Evolutionary conservation across 2,797 vertebrate species (phyloP).

Genomic region (Ptychobarbus kaznakovi): DNA sequence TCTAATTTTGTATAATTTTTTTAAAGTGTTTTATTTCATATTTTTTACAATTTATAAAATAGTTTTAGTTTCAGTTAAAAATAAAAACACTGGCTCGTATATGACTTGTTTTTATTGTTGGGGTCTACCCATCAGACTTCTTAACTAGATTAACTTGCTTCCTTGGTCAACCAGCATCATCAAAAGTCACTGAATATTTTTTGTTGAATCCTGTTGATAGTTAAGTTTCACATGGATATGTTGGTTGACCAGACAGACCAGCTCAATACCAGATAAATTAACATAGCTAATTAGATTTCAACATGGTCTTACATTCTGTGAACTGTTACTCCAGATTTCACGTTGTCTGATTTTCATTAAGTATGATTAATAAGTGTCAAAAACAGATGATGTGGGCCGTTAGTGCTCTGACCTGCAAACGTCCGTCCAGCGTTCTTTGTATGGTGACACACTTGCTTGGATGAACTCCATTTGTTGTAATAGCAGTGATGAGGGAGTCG

Average conservation of each 20-base stretch:
- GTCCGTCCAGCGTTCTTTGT: constrained; percentile 85
- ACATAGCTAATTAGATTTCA: background rate
- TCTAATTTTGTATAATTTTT: background rate
- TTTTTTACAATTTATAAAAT: background rate
- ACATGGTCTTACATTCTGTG: background rate
- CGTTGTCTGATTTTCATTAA: background rate
- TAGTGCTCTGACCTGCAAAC: constrained; percentile 79
- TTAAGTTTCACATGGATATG: background rate
- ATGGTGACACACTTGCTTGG: constrained; percentile 88
- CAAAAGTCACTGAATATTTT: background rate
- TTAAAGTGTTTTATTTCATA: background rate
- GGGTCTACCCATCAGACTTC: background rate
- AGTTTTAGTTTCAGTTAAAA: background rate
- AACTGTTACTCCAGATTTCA: background rate
- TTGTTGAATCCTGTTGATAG: background rate
- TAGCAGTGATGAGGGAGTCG: constrained; percentile 83
- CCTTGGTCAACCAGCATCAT: background rate
- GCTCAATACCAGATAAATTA: background rate
- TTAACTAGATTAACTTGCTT: constrained; percentile 9
- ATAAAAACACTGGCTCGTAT: background rate
- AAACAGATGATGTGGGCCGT: background rate
- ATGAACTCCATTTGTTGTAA: constrained; percentile 83
- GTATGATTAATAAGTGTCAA: background rate
- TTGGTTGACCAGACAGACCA: background rate
- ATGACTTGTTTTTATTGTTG: background rate